Conservation (phyloP, 2,888 invertebrate genomes). For the Hyles lineata region DNA sequence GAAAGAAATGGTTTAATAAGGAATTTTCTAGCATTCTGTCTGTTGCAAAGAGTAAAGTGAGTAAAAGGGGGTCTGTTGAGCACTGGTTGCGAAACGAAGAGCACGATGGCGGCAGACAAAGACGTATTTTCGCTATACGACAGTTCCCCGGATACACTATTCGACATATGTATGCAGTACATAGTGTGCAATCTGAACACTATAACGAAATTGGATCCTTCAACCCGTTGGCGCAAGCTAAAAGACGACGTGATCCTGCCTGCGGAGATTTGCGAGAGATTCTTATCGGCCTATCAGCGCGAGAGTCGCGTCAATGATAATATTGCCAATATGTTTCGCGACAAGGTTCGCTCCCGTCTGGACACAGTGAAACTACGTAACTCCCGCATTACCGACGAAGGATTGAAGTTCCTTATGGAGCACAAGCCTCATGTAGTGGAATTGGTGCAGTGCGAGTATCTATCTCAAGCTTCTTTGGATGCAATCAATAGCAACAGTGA, state of each 20-base stretch:
- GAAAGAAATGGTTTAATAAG: slow-evolving; percentile 50
- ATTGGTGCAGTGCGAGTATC: slow-evolving; percentile 88
- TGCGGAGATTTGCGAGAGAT: slow-evolving; percentile 89
- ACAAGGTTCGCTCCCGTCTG: slow-evolving; percentile 87
- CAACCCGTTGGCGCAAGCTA: slow-evolving; percentile 77
- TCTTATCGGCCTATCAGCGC: slow-evolving; percentile 85
- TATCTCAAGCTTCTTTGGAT: slow-evolving; percentile 87
- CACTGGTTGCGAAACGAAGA: slow-evolving; percentile 36
- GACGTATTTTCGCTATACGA: slow-evolving; percentile 63
- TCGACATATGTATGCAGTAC: slow-evolving; percentile 86
- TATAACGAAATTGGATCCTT: slow-evolving; percentile 81
- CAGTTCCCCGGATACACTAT: slow-evolving; percentile 84
- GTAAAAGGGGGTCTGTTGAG: slow-evolving; percentile 50
- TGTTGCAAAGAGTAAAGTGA: too few relatives aligned
- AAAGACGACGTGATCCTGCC: slow-evolving; percentile 87
- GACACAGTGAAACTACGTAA: slow-evolving; percentile 89
- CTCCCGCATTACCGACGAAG: slow-evolving; percentile 89
- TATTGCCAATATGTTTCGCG: slow-evolving; percentile 89
- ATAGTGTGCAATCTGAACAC: slow-evolving; percentile 86
- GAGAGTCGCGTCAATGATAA: slow-evolving; percentile 86
- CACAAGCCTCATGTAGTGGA: slow-evolving; percentile 91
- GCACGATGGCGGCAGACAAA: slow-evolving; percentile 61
- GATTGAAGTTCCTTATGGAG: slow-evolving; percentile 88
- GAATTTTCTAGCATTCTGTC: slow-evolving; percentile 49
- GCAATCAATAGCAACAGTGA: slow-evolving; percentile 88